These are phyloP conservation scores for Azorinus chamasolen DNA, from an alignment of 2,888 invertebrate species.

Conservation along the genomic window DNA sequence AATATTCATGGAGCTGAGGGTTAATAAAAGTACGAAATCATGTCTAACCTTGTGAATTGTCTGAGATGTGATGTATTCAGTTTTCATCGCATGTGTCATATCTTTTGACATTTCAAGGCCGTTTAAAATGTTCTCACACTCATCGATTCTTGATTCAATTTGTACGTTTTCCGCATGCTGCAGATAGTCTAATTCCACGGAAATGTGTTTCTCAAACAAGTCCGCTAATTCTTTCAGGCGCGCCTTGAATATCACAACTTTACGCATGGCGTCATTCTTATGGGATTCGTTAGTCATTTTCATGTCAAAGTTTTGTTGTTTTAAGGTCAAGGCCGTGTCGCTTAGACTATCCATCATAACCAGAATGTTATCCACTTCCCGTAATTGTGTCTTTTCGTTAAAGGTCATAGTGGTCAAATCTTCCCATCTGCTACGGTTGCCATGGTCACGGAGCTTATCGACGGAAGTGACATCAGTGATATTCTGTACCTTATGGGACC, in stretches of 20 bases:
- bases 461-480: slow-evolving; percentile 20
- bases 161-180: slow-evolving; percentile 52
- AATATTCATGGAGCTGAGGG: too few relatives aligned
- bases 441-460: slow-evolving; percentile 18
- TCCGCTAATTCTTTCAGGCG: slow-evolving; percentile 59
- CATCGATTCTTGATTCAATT: slow-evolving; percentile 59
- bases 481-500: slow-evolving; percentile 49
- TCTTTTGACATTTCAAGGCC: slow-evolving; percentile 63
- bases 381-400: slow-evolving; percentile 61
- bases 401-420: slow-evolving; percentile 44
- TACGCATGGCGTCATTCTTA: slow-evolving; percentile 54
- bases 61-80: slow-evolving; percentile 53
- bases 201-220: slow-evolving; percentile 56
- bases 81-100: slow-evolving; percentile 48
- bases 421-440: slow-evolving; percentile 21
- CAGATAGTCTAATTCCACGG: slow-evolving; percentile 49
- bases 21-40: too few relatives aligned
- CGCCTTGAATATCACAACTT: slow-evolving; percentile 49
- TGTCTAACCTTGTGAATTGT: slow-evolving; percentile 45
- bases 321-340: slow-evolving; percentile 56
- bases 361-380: slow-evolving; percentile 57
- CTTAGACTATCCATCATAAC: slow-evolving; percentile 50
- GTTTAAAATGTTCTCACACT: slow-evolving; percentile 57
- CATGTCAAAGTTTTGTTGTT: slow-evolving; percentile 61
- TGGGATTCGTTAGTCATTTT: slow-evolving; percentile 59